Conservation (phyloP, 2,797 vertebrate species). For the Siniperca scherzeri region DNA sequence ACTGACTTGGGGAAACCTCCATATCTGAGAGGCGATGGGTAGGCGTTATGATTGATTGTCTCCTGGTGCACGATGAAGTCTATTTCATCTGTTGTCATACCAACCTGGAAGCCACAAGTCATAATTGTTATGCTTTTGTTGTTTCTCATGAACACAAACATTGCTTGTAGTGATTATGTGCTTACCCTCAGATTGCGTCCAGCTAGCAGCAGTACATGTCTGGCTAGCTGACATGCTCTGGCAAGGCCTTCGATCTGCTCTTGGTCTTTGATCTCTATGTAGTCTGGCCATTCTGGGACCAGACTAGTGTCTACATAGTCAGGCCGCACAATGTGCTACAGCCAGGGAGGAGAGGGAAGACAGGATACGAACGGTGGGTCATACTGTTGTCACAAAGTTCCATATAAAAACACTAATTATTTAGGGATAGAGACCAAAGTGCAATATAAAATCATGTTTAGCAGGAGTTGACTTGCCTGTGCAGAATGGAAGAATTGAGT, state of each 20-base stretch:
- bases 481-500: neutral
- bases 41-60: slow-evolving; percentile 93
- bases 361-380: slow-evolving; percentile 27
- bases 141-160: neutral
- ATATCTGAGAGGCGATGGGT: slow-evolving; percentile 96
- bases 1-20: slow-evolving; percentile 98
- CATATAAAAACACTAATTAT: neutral
- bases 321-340: slow-evolving; percentile 95
- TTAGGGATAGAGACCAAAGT: slow-evolving; percentile 39
- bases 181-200: slow-evolving; percentile 87
- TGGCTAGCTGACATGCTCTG: slow-evolving; percentile 94
- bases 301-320: slow-evolving; percentile 92
- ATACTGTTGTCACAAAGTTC: neutral
- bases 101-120: slow-evolving; percentile 85
- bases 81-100: slow-evolving; percentile 98
- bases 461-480: neutral
- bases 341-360: slow-evolving; percentile 37
- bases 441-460: neutral
- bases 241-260: slow-evolving; percentile 95
- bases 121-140: neutral
- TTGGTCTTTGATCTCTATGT: slow-evolving; percentile 96
- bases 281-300: slow-evolving; percentile 95
- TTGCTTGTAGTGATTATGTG: neutral
- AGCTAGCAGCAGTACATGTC: slow-evolving; percentile 92
- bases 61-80: slow-evolving; percentile 97